Conservation (phyloP, 2,888 invertebrate genomes). For the Chrysolina haemoptera region DNA sequence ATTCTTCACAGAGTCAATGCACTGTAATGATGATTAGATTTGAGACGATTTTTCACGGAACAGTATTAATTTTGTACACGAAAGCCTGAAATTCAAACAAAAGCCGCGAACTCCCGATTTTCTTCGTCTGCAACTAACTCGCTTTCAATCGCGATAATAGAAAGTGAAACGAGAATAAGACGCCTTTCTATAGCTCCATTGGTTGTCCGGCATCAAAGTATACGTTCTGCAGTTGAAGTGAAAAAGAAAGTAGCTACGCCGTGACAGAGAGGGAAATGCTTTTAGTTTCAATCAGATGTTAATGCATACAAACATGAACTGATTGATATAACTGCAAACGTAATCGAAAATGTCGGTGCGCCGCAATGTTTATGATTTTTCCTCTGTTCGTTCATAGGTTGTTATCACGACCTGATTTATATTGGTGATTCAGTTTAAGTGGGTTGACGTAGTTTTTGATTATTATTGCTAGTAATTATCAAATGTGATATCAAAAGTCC, state of each 20-base stretch:
- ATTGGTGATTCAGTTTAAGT: not conserved
- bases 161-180: constrained; percentile 53
- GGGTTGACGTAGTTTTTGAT: not conserved
- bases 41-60: constrained; percentile 5
- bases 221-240: constrained; percentile 29
- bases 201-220: constrained; percentile 39
- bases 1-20: constrained; percentile 23
- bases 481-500: too few relatives aligned
- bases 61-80: not conserved
- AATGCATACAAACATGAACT: constrained; percentile 25
- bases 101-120: constrained; percentile 35
- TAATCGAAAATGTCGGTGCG: constrained; percentile 32
- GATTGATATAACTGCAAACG: constrained; percentile 37
- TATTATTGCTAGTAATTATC: too few relatives aligned
- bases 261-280: constrained; percentile 44
- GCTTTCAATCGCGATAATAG: constrained; percentile 47
- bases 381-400: not conserved
- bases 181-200: constrained; percentile 56
- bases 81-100: constrained; percentile 6
- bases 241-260: constrained; percentile 45
- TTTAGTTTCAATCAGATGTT: constrained; percentile 46
- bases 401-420: not conserved
- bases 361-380: constrained; percentile 12
- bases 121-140: constrained; percentile 43
- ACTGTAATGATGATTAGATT: constrained; percentile 19